These are phyloP conservation scores for Varecia variegata DNA, from an alignment of 2,797 vertebrate species.

Conservation along the genomic window DNA sequence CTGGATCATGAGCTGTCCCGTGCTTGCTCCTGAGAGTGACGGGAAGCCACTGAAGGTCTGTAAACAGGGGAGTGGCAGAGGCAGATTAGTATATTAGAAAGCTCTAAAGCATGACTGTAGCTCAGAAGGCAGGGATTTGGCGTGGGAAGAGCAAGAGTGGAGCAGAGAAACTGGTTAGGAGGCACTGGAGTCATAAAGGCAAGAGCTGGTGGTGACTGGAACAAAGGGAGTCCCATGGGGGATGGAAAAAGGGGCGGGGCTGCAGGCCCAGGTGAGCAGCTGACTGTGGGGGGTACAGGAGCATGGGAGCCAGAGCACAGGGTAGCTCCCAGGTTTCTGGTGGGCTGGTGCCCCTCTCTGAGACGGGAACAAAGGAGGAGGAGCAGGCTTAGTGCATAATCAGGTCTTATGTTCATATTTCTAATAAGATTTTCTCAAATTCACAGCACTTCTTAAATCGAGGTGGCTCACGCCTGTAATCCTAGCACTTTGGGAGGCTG, in stretches of 20 bases:
- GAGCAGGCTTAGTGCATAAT: background rate
- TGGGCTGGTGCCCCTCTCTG: background rate
- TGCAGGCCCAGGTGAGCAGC: accelerated
- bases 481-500: too few species aligned
- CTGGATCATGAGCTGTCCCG: background rate
- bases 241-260: background rate
- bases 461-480: too few species aligned
- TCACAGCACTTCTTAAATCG: background rate
- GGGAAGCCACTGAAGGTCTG: background rate
- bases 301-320: background rate
- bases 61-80: background rate
- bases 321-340: background rate
- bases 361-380: background rate
- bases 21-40: background rate
- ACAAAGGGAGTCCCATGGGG: background rate
- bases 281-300: too few species aligned
- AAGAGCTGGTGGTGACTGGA: background rate
- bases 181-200: background rate
- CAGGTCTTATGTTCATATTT: background rate
- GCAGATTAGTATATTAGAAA: background rate
- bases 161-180: slow-evolving; percentile 12
- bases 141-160: background rate
- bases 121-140: background rate
- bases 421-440: background rate
- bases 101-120: background rate